Percentiles rank a stretch among this genome's conserved stretches.
These are phyloP conservation scores for Saccostrea glomerata DNA, from an alignment of 1,140 invertebrate genomes.

Conservation along the genomic window DNA sequence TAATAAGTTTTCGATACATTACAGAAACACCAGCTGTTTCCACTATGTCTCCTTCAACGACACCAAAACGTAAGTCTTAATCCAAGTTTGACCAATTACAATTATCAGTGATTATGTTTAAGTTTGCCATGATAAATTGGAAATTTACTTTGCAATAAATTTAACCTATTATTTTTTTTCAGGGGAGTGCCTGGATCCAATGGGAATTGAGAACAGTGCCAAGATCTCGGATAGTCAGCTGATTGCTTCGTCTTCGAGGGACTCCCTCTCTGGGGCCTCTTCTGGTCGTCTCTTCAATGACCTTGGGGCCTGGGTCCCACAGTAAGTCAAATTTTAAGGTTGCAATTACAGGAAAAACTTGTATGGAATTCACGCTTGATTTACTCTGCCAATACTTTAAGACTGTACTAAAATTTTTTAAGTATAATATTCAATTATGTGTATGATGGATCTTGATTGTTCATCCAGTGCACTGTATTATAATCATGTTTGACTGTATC, in stretches of 20 bases:
- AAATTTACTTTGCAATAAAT: neutral
- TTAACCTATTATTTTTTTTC: neutral
- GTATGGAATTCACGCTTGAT: no score
- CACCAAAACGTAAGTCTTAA: neutral
- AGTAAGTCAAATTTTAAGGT: constrained; percentile 50
- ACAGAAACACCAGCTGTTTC: neutral
- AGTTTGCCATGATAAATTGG: no score
- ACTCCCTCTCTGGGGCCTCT: constrained; percentile 49
- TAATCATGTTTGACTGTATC: no score
- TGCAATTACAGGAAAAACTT: no score
- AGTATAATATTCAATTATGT: no score
- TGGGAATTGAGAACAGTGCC: constrained; percentile 61
- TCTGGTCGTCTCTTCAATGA: constrained; percentile 63
- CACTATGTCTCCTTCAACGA: neutral
- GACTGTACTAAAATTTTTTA: no score
- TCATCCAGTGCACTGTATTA: no score
- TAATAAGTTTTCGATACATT: neutral
- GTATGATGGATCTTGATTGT: no score
- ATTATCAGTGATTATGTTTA: no score
- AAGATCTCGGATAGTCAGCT: constrained; percentile 61
- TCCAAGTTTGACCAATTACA: no score
- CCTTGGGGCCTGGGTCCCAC: constrained; percentile 61
- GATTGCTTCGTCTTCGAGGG: constrained; percentile 51
- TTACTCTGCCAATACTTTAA: no score
- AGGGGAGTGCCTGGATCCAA: constrained; percentile 60